phyloP scores from a whole-genome alignment of 2,797 vertebrate species.

The Arctocebus calabarensis region DNA sequence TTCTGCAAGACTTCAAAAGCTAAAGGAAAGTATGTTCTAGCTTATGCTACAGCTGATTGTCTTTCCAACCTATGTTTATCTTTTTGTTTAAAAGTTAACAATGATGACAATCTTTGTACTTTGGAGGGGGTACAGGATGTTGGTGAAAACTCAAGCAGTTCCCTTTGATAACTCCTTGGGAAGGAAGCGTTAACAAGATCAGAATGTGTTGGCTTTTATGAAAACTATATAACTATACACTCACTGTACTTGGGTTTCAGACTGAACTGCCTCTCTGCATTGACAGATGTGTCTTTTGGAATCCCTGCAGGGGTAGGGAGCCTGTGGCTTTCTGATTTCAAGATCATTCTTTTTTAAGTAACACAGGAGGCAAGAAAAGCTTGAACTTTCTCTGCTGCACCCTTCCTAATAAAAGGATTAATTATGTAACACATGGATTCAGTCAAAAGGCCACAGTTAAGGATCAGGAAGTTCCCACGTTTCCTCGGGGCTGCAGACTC shows the following conservation, averaged over 20 bases:
- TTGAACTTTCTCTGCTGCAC: too few relatives aligned
- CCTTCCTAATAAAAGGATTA: too few relatives aligned
- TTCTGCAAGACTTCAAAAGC: neutral
- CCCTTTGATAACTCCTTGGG: neutral
- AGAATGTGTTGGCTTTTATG: neutral
- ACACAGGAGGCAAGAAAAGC: too few relatives aligned
- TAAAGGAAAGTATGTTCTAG: neutral
- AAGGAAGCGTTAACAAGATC: neutral
- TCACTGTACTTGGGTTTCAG: neutral
- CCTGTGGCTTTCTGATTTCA: too few relatives aligned
- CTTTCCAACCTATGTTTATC: neutral
- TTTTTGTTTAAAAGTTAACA: constrained; percentile 11
- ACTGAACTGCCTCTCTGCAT: neutral
- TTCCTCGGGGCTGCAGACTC: too few relatives aligned
- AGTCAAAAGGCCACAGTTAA: too few relatives aligned
- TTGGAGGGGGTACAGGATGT: neutral
- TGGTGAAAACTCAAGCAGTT: neutral
- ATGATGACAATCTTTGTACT: neutral
- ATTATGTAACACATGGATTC: too few relatives aligned
- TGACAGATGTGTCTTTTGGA: neutral
- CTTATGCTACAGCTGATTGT: neutral
- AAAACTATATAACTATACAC: neutral
- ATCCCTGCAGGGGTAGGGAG: neutral
- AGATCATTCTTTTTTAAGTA: too few relatives aligned
- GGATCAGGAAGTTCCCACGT: too few relatives aligned